Evolutionary conservation across 1,140 invertebrate genomes (phyloP).

Genomic region (Tetramorium simillimum): DNA sequence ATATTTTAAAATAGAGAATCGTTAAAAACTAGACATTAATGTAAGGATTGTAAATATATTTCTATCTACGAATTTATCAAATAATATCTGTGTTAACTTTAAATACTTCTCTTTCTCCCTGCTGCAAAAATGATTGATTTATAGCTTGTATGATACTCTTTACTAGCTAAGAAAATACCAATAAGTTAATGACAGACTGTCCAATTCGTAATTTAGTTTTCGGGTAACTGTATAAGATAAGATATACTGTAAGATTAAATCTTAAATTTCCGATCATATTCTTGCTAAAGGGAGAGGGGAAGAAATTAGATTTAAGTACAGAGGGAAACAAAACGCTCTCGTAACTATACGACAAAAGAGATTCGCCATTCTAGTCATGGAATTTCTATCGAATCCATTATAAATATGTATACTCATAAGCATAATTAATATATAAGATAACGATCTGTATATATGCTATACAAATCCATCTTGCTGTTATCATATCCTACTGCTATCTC

Average conservation of each 20-base stretch:
- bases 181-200: constrained; percentile 21
- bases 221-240: constrained; percentile 13
- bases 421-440: constrained; percentile 25
- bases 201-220: constrained; percentile 19
- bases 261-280: neutral
- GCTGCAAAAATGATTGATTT: constrained; percentile 30
- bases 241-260: neutral
- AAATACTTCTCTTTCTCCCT: constrained; percentile 3
- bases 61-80: constrained; percentile 18
- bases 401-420: constrained; percentile 8
- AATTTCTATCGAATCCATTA: constrained; percentile 64
- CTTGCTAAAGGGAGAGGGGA: neutral
- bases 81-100: neutral
- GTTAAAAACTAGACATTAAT: constrained; percentile 35
- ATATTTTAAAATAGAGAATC: constrained; percentile 18
- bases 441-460: constrained; percentile 14
- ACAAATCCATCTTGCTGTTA: neutral
- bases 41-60: constrained; percentile 42
- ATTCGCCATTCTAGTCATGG: constrained; percentile 71
- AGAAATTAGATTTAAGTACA: constrained; percentile 57
- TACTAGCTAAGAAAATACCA: neutral
- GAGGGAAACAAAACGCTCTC: constrained; percentile 78
- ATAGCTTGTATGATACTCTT: constrained; percentile 4
- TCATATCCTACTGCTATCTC: constrained; percentile 18
- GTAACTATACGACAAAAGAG: constrained; percentile 67